A percentile compares a stretch with the other conserved stretches of the same genome.
Conservation (phyloP, 1,140 invertebrate genomes). For the Lepidurus couesii region DNA sequence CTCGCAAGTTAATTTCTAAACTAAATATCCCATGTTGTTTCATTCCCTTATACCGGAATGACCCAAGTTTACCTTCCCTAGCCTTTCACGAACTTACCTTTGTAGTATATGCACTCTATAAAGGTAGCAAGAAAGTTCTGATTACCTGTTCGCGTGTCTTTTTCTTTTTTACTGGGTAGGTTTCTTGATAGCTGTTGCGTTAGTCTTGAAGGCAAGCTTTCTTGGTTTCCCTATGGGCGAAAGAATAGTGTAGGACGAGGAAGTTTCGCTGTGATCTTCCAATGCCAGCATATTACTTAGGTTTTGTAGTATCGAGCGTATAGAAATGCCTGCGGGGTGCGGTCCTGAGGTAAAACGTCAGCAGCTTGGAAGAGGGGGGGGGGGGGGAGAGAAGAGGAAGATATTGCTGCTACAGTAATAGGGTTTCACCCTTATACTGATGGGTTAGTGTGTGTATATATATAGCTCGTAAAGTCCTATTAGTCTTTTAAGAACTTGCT, state of each 20-base stretch:
- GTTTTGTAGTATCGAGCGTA: no score
- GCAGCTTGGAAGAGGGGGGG: background rate
- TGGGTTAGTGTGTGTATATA: slow-evolving; percentile 8
- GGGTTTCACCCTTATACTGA: background rate
- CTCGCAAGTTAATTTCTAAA: background rate
- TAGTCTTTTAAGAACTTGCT: background rate
- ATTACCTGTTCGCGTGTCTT: no score
- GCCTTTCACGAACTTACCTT: background rate
- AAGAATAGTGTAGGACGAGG: no score
- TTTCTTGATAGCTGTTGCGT: no score
- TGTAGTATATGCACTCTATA: no score
- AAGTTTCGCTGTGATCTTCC: no score
- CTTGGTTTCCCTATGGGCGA: no score
- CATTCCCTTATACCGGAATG: background rate
- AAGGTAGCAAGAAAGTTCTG: no score
- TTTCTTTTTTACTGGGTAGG: no score
- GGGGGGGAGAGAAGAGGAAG: background rate
- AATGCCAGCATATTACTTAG: no score
- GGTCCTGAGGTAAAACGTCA: background rate
- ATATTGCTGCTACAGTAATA: background rate
- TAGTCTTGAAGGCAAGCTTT: no score
- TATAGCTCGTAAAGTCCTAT: slow-evolving; percentile 19
- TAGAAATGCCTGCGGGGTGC: background rate
- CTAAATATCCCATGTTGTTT: background rate
- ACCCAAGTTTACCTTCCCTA: background rate